Evolutionary conservation across 2,888 invertebrate genomes (phyloP).

Genomic region (Prosapia bicincta): DNA sequence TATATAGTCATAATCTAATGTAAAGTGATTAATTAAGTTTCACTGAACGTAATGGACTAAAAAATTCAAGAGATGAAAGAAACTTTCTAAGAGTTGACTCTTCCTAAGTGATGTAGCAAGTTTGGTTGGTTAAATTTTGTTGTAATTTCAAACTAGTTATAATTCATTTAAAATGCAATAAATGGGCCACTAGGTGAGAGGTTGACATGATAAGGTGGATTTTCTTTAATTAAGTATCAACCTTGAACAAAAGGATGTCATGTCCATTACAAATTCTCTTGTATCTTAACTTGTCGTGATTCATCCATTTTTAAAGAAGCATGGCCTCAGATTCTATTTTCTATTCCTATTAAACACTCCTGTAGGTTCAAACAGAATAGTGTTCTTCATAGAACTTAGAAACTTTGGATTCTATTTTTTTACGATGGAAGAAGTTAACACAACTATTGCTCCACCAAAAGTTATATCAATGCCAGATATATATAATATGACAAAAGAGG

Average conservation of each 20-base stretch:
- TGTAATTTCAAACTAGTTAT: too few species aligned
- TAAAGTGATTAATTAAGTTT: too few species aligned
- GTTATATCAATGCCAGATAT: slow-evolving; percentile 37
- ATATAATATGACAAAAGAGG: slow-evolving; percentile 68
- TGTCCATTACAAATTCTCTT: not conserved
- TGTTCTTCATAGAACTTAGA: not conserved
- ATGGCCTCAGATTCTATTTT: not conserved
- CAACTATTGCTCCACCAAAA: not conserved
- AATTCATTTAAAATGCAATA: too few species aligned
- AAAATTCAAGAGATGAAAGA: too few species aligned
- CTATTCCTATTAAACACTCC: not conserved
- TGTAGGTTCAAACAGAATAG: not conserved
- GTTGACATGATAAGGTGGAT: not conserved
- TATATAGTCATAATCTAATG: too few species aligned
- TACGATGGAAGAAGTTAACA: not conserved
- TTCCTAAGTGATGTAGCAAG: too few species aligned
- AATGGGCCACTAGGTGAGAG: not conserved
- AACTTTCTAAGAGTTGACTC: too few species aligned
- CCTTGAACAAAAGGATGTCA: not conserved
- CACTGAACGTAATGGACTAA: too few species aligned
- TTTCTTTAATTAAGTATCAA: not conserved
- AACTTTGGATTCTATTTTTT: not conserved
- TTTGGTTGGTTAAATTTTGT: too few species aligned
- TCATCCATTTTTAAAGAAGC: not conserved
- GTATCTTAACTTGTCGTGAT: not conserved